These are phyloP conservation scores for Megalonaias nervosa DNA, from an alignment of 1,140 invertebrate genomes.

Conservation along the genomic window DNA sequence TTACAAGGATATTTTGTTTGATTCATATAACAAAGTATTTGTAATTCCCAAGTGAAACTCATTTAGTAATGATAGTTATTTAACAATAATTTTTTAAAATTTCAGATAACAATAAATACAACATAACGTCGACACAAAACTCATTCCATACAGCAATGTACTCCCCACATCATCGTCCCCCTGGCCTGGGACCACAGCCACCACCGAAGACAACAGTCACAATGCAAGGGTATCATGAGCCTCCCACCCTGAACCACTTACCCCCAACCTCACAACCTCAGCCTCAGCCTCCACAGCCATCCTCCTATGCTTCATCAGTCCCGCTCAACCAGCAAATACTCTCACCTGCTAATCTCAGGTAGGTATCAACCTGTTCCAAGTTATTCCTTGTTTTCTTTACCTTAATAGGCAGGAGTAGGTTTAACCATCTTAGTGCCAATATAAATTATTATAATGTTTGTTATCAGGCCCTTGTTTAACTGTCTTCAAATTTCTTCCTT, in stretches of 20 bases:
- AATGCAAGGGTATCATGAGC: slow-evolving; percentile 52
- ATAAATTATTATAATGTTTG: too few relatives aligned
- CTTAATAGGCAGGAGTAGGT: too few relatives aligned
- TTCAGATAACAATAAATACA: slow-evolving; percentile 39
- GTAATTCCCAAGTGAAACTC: too few relatives aligned
- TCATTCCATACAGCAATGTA: slow-evolving; percentile 55
- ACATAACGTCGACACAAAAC: slow-evolving; percentile 33
- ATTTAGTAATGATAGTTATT: not conserved
- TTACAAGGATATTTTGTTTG: too few relatives aligned
- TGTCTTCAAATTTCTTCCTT: too few relatives aligned
- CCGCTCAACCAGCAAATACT: slow-evolving; percentile 49
- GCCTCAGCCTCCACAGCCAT: slow-evolving; percentile 39
- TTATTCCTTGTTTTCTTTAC: too few relatives aligned
- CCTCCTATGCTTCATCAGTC: slow-evolving; percentile 27
- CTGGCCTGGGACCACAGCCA: slow-evolving; percentile 33
- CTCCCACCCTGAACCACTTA: slow-evolving; percentile 59
- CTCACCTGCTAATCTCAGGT: slow-evolving; percentile 39
- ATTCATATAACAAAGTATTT: too few relatives aligned
- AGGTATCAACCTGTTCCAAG: not conserved
- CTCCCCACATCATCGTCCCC: slow-evolving; percentile 43
- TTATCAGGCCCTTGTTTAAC: too few relatives aligned
- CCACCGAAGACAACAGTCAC: slow-evolving; percentile 36
- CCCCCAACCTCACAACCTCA: slow-evolving; percentile 48
- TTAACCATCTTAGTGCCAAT: too few relatives aligned
- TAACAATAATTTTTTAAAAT: slow-evolving; percentile 2